Evolutionary conservation across 2,888 invertebrate species (phyloP).

Genomic region (Mamestra brassicae): DNA sequence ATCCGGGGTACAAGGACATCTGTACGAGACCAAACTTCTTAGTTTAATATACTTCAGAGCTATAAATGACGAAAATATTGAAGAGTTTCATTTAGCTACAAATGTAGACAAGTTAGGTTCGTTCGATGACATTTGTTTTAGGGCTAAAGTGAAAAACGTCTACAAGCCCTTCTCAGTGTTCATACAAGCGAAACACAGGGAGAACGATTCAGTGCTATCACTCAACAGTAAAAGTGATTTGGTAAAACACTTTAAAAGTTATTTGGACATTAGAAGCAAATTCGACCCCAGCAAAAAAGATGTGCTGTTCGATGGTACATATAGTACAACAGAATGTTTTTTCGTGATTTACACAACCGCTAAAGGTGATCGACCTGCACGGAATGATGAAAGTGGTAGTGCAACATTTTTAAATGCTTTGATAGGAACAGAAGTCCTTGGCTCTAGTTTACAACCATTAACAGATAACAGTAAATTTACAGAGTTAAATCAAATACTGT

Average conservation of each 20-base stretch:
- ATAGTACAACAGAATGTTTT: not conserved
- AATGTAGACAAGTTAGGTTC: not conserved
- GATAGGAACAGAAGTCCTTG: not conserved
- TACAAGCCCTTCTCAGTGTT: not conserved
- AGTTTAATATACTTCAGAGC: not conserved
- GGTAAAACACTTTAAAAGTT: not conserved
- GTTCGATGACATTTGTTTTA: conserved; percentile 9
- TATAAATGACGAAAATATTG: not conserved
- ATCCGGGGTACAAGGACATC: conserved; percentile 3
- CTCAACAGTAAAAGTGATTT: not conserved
- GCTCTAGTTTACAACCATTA: not conserved
- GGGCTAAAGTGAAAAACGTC: not conserved
- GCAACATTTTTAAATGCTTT: not conserved
- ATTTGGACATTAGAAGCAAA: not conserved
- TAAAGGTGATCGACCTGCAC: not conserved
- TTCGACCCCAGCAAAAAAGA: too few species aligned
- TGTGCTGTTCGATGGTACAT: not conserved
- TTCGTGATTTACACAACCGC: conserved; percentile 1
- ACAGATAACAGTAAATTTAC: not conserved
- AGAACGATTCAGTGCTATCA: not conserved
- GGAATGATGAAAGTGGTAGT: not conserved
- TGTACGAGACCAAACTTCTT: not conserved
- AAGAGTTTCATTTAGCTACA: not conserved
- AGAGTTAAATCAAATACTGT: not conserved
- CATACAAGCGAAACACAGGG: conserved; percentile 3